A percentile compares a stretch with the other conserved stretches of the same genome.
Conservation (phyloP, 2,888 invertebrate genomes). For the Zonitis immaculata region DNA sequence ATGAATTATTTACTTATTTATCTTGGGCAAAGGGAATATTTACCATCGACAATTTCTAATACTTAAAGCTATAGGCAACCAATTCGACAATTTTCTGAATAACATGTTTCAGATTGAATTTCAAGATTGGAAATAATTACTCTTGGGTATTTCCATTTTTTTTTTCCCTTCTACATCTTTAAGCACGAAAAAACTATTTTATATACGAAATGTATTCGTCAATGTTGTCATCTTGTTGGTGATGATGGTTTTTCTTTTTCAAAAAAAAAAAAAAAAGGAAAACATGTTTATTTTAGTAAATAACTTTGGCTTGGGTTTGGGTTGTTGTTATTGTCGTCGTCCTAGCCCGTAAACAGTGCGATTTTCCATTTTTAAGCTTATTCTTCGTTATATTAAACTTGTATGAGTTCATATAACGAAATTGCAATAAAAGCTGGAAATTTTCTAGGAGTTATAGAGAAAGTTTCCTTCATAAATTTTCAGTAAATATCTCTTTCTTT, state of each 20-base stretch:
- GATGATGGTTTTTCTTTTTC: neutral
- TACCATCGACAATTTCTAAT: neutral
- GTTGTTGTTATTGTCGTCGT: neutral
- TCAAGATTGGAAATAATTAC: neutral
- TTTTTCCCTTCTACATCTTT: neutral
- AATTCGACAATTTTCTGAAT: neutral
- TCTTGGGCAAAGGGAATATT: too few relatives aligned
- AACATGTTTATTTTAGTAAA: constrained; percentile 2
- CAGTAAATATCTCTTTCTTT: constrained; percentile 14
- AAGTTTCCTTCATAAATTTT: constrained; percentile 20
- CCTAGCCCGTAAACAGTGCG: neutral
- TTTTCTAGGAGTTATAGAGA: constrained; percentile 18
- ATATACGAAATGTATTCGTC: neutral
- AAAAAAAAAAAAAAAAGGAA: too few relatives aligned
- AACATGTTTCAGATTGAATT: neutral
- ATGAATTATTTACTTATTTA: too few relatives aligned
- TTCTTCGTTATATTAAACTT: constrained; percentile 15
- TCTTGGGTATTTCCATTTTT: too few relatives aligned
- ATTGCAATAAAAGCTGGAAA: constrained; percentile 20
- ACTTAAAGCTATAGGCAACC: neutral
- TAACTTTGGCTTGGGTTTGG: neutral
- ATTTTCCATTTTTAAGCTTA: constrained; percentile 3
- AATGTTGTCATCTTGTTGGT: neutral
- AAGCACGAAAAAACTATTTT: neutral
- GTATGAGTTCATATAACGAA: constrained; percentile 14